Conservation (phyloP, 2,797 vertebrate genomes). For the Philypnodon macrostomus region DNA sequence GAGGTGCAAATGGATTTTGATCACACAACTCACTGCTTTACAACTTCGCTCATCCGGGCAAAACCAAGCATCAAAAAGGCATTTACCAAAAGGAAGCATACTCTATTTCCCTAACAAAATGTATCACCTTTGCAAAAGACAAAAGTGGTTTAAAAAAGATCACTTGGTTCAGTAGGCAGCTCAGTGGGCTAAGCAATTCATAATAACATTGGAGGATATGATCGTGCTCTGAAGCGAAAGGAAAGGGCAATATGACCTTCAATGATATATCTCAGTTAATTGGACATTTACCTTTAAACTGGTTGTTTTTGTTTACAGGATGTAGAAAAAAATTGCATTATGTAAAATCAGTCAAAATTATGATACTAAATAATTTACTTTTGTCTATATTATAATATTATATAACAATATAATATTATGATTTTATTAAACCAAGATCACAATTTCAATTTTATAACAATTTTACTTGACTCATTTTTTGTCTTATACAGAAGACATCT, state of each 20-base stretch:
- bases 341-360: too few species aligned
- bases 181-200: neutral
- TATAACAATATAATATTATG: too few species aligned
- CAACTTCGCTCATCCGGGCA: conserved; percentile 20
- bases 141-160: conserved; percentile 2
- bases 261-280: neutral
- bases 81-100: conserved; percentile 20
- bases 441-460: too few species aligned
- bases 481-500: too few species aligned
- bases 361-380: too few species aligned
- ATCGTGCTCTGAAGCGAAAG: neutral
- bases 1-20: conserved; percentile 50
- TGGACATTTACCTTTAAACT: neutral
- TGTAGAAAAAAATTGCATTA: too few species aligned
- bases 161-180: neutral
- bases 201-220: neutral
- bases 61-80: conserved; percentile 28
- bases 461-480: too few species aligned
- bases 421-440: too few species aligned
- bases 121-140: neutral
- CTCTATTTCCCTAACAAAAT: conserved; percentile 23
- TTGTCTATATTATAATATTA: too few species aligned
- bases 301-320: neutral
- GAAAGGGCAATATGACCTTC: neutral
- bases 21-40: conserved; percentile 24